phyloP scores from a whole-genome alignment of 2,888 invertebrate genomes.

The Pteria penguin region DNA sequence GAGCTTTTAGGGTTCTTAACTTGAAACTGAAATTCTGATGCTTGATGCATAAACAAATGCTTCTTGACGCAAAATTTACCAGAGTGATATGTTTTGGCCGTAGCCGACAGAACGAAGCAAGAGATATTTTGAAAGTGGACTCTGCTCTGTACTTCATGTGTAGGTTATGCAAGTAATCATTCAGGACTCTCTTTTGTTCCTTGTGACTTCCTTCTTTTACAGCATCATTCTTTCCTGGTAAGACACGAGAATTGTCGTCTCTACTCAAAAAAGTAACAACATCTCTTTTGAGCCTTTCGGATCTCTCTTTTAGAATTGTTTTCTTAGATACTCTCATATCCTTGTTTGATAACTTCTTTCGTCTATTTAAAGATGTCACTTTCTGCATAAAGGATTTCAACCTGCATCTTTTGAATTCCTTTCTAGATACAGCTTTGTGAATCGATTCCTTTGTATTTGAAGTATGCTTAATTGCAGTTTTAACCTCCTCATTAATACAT shows the following conservation, averaged over 20 bases:
- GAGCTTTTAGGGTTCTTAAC: constrained; percentile 13
- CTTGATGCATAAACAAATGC: constrained; percentile 11
- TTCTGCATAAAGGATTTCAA: not conserved
- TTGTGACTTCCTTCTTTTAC: not conserved
- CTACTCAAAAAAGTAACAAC: not conserved
- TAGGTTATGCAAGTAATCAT: constrained; percentile 16
- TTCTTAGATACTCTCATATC: not conserved
- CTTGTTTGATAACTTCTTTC: not conserved
- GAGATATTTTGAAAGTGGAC: not conserved
- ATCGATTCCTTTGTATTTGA: not conserved
- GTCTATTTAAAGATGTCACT: not conserved
- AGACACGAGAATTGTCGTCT: constrained; percentile 11
- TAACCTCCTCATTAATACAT: not conserved
- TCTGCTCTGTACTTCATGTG: not conserved
- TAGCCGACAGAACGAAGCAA: not conserved
- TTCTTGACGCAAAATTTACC: constrained; percentile 18
- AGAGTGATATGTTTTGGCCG: constrained; percentile 14
- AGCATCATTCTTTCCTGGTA: constrained; percentile 12
- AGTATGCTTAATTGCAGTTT: not conserved
- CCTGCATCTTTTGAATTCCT: not conserved
- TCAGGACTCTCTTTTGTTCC: constrained; percentile 7
- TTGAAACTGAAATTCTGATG: constrained; percentile 33
- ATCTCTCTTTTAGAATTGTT: not conserved
- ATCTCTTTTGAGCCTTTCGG: not conserved
- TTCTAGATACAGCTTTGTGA: not conserved